Evolutionary conservation across 2,797 vertebrate genomes (phyloP).

Genomic region (Ibycter americanus): DNA sequence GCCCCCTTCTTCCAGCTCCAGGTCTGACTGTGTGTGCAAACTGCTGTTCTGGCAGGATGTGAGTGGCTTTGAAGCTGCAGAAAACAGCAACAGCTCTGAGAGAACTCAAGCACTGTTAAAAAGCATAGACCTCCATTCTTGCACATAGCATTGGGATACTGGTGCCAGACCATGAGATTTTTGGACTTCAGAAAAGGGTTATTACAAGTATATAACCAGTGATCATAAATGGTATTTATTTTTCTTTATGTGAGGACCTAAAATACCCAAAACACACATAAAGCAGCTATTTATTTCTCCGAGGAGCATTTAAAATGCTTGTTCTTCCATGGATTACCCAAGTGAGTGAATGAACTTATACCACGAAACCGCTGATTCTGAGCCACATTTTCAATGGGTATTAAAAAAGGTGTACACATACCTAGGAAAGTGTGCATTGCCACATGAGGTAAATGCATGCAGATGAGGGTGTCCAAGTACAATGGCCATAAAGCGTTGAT

Average conservation of each 20-base stretch:
- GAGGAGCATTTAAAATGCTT: slow-evolving; percentile 22
- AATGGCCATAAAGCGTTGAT: slow-evolving; percentile 52
- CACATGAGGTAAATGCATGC: slow-evolving; percentile 18
- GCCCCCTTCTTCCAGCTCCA: not conserved
- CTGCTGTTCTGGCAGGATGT: not conserved
- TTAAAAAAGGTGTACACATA: slow-evolving; percentile 21
- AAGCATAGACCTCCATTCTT: not conserved
- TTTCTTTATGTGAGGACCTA: slow-evolving; percentile 12
- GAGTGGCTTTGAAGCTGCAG: not conserved
- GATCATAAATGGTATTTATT: not conserved
- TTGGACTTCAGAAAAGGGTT: not conserved
- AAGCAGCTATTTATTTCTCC: slow-evolving; percentile 14
- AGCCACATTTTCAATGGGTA: slow-evolving; percentile 45
- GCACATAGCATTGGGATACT: not conserved
- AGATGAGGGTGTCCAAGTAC: slow-evolving; percentile 67
- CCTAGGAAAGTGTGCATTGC: not conserved
- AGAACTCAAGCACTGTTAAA: not conserved
- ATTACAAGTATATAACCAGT: not conserved
- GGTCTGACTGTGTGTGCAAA: not conserved
- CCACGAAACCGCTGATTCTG: slow-evolving; percentile 25
- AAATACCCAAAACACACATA: slow-evolving; percentile 1
- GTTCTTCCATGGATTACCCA: not conserved
- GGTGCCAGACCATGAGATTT: not conserved
- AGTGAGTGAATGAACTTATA: slow-evolving; percentile 13
- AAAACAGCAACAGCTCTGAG: not conserved